phyloP scores from a whole-genome alignment of 2,113 vertebrate species.

The Cyprinodon brontotheroides region DNA sequence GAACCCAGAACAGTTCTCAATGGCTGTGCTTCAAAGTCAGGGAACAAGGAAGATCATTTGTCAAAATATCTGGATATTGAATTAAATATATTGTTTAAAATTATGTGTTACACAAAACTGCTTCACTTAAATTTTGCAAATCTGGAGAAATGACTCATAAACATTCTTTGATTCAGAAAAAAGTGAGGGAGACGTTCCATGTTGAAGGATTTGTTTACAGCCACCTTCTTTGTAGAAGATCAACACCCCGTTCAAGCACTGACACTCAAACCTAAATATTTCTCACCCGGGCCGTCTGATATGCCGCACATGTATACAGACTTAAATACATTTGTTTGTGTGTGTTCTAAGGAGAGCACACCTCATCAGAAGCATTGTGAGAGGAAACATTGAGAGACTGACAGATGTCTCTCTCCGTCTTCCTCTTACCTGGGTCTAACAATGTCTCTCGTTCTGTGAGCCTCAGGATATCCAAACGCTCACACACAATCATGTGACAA shows the following conservation, averaged over 20 bases:
- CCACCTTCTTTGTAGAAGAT: conserved; percentile 66
- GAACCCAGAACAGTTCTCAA: background rate
- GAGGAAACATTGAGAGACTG: conserved; percentile 57
- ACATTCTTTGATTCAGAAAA: conserved; percentile 20
- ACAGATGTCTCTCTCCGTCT: conserved; percentile 65
- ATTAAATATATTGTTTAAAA: background rate
- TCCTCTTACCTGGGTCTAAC: conserved; percentile 57
- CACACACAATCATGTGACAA: conserved; percentile 13
- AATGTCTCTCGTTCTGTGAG: conserved; percentile 34
- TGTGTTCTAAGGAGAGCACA: conserved; percentile 2
- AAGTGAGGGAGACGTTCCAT: conserved; percentile 43
- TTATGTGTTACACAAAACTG: background rate
- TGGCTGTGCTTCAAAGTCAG: background rate
- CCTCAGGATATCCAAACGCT: conserved; percentile 38
- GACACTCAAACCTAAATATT: conserved; percentile 38
- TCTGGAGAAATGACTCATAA: conserved; percentile 23
- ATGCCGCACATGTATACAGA: background rate
- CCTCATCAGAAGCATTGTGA: conserved; percentile 66
- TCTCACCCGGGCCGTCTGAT: conserved; percentile 44
- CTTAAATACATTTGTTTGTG: background rate
- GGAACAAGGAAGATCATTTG: background rate
- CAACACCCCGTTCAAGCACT: conserved; percentile 53
- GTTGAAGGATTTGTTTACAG: conserved; percentile 71
- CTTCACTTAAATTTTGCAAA: conserved; percentile 13
- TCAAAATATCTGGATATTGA: background rate